A percentile compares a stretch with the other conserved stretches of the same genome.
Evolutionary conservation across 2,797 vertebrate genomes (phyloP).

Genomic region (Manis pentadactyla): DNA sequence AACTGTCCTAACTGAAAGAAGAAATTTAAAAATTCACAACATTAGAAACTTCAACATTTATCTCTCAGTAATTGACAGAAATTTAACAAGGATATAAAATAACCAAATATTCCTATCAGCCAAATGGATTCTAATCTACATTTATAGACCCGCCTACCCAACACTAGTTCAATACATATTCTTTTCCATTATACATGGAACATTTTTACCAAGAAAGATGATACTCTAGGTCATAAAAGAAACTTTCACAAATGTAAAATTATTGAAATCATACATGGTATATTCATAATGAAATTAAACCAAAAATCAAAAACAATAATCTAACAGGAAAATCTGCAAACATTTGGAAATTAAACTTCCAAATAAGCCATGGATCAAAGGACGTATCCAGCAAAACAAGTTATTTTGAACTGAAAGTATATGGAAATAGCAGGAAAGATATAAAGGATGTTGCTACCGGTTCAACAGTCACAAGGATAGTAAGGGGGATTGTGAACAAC

Average conservation of each 20-base stretch:
- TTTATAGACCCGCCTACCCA: not conserved
- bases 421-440: not conserved
- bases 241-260: not conserved
- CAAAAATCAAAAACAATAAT: not conserved
- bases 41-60: not conserved
- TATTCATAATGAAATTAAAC: not conserved
- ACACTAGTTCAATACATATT: not conserved
- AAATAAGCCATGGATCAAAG: not conserved
- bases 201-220: not conserved
- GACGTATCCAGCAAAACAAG: not conserved
- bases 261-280: not conserved
- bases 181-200: not conserved
- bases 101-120: not conserved
- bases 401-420: not conserved
- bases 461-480: not conserved
- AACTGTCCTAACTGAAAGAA: not conserved
- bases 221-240: not conserved
- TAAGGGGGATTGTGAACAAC: not conserved
- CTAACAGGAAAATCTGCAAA: not conserved
- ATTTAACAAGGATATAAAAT: not conserved
- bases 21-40: not conserved
- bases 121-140: not conserved
- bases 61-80: not conserved
- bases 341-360: not conserved
- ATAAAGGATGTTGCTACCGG: not conserved